Percentiles rank a stretch among this genome's conserved stretches.
Evolutionary conservation across 1,140 invertebrate species (phyloP).

Genomic region (Aphelenchoides avenae): DNA sequence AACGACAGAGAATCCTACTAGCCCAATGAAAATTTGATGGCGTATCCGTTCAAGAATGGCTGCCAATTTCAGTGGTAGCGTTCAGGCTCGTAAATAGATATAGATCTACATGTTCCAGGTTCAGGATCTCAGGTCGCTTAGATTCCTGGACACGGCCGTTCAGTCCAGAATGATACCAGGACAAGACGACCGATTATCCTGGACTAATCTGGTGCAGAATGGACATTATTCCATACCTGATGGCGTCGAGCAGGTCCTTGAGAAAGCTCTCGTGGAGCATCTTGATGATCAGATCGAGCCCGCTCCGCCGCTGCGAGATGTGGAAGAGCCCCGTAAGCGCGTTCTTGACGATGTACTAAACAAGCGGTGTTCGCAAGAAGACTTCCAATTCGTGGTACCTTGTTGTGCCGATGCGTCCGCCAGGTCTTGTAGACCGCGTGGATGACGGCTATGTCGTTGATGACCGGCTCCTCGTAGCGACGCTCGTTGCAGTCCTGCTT

Average conservation of each 20-base stretch:
- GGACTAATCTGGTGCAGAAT: no score
- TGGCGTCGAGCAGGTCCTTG: conserved; percentile 26
- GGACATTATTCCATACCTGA: conserved; percentile 7
- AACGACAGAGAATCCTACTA: no score
- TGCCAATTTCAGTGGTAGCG: conserved; percentile 16
- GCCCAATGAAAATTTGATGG: no score
- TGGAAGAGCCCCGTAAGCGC: conserved; percentile 29
- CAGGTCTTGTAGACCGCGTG: conserved; percentile 24
- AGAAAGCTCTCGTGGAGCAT: conserved; percentile 22
- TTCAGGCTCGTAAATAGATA: conserved; percentile 14
- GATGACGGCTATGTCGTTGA: conserved; percentile 14
- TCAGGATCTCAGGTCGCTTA: not conserved
- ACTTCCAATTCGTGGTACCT: conserved; percentile 6
- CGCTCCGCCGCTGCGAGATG: conserved; percentile 34
- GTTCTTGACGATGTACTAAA: conserved; percentile 27
- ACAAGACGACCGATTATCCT: no score
- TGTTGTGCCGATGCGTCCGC: conserved; percentile 28
- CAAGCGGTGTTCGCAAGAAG: not conserved
- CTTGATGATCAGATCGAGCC: conserved; percentile 32
- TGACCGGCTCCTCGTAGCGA: conserved; percentile 15
- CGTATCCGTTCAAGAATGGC: no score
- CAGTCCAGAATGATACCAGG: no score
- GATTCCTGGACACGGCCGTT: no score
- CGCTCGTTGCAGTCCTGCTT: conserved; percentile 15
- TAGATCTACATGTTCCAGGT: not conserved